Evolutionary conservation across 2,797 vertebrate genomes (phyloP), one percentile per base, ranked within the genome.

Genomic region (Clarias fuscus): DNA sequence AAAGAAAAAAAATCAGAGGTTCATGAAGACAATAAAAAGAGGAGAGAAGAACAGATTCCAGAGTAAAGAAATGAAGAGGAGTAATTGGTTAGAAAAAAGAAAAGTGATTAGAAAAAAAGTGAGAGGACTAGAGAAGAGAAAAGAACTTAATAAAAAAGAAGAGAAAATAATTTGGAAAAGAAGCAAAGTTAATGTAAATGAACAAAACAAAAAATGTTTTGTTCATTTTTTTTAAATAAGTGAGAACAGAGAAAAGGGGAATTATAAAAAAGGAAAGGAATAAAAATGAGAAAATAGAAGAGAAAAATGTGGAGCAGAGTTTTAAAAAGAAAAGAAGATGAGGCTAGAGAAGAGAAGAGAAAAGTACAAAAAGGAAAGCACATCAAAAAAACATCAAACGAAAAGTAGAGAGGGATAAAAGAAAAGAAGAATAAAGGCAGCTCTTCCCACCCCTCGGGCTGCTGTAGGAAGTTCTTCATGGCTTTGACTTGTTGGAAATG

Each of bases 401-500:
- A 33, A 33, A 33, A 33, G 30, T 30, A 30, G 30, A 30, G 30
- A 30, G 2, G 30, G 33, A 33, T 11, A 53, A 13, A 53, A 53
- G 48, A 10, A 59, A 6, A 76, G 83, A 72, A n/a, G 75, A 24
- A 7, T 43, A 27, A 20, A 40, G 0, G 11, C 0, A 11, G 30
- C 33, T 30, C 27, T 87, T 48, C 97, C 97, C 90, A 99, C 98
- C 97, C 97, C 93, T 99, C 98, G 17, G 98, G 98, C 89, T 98
- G 98, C 90, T 97, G 98, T 58, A 99, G 93, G 89, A 97, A 97
- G 85, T 97, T 99, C 94, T 98, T 99, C 98, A 99, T 99, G 86
- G 97, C 94, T 94, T 99, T 99, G 91, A 99, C 97, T 92, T 99
- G 98, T 91, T 99, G 98, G 93, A 99, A 99, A 92, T 99, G 98